Evolutionary conservation across 2,113 vertebrate species (phyloP).

Genomic region (Saccopteryx bilineata): DNA sequence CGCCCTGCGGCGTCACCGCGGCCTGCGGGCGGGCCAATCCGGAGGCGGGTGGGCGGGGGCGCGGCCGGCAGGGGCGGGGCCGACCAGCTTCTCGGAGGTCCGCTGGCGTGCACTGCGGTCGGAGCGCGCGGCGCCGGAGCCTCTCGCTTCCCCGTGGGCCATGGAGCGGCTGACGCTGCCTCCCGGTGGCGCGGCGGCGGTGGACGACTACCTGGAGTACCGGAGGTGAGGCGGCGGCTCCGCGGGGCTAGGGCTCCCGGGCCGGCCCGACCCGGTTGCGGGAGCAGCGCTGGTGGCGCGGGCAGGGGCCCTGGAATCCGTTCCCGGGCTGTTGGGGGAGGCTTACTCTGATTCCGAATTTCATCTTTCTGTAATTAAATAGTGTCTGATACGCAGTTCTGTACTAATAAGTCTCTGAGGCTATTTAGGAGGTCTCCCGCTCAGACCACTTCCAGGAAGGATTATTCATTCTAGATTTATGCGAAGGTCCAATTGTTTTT

Average conservation of each 20-base stretch:
- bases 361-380: not conserved
- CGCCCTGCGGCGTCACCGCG: rapidly evolving
- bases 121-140: rapidly evolving
- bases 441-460: not conserved
- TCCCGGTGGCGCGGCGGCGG: constrained; percentile 81
- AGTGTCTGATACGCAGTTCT: not conserved
- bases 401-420: not conserved
- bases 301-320: not conserved
- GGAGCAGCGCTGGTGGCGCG: not conserved
- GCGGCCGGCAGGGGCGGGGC: not conserved
- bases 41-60: not conserved
- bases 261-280: rapidly evolving
- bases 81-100: rapidly evolving
- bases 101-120: rapidly evolving
- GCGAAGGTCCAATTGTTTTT: not conserved
- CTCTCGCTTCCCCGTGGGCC: rapidly evolving
- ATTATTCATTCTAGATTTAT: not conserved
- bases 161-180: constrained; percentile 85
- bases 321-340: not conserved
- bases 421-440: not conserved
- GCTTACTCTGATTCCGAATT: not conserved
- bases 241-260: not conserved
- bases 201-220: constrained; percentile 93
- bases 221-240: constrained; percentile 88
- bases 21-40: not conserved